Conservation (phyloP, 2,888 invertebrate species). For the Coecobrya sp. region DNA sequence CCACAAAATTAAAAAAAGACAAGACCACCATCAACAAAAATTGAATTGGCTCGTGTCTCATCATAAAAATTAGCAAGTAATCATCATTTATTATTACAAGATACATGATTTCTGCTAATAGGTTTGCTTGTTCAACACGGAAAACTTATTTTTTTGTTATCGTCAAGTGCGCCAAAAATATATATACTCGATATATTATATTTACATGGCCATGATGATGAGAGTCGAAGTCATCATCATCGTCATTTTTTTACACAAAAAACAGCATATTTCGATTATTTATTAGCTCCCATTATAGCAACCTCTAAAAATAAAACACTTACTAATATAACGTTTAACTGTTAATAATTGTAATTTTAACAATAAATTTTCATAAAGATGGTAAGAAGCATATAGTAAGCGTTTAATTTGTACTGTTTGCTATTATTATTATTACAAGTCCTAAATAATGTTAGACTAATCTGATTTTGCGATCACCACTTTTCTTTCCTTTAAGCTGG, state of each 20-base stretch:
- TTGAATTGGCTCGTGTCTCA: constrained; percentile 80
- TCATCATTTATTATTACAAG: constrained; percentile 31
- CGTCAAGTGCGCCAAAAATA: constrained; percentile 53
- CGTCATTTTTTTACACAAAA: neutral
- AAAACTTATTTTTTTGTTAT: neutral
- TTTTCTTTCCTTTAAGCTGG: constrained; percentile 10
- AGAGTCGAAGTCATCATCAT: neutral
- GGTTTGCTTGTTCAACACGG: constrained; percentile 35
- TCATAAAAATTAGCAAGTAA: constrained; percentile 46
- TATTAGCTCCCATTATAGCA: constrained; percentile 39
- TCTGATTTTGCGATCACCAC: constrained; percentile 63
- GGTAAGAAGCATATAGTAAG: constrained; percentile 39
- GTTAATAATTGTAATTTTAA: constrained; percentile 29
- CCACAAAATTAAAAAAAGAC: constrained; percentile 49
- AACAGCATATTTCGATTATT: constrained; percentile 13
- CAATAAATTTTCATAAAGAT: constrained; percentile 20
- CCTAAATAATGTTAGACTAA: constrained; percentile 46
- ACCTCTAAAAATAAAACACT: constrained; percentile 16
- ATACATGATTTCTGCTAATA: constrained; percentile 66
- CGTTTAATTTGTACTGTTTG: neutral
- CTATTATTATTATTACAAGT: neutral
- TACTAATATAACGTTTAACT: constrained; percentile 42
- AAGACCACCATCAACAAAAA: constrained; percentile 63
- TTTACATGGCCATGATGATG: no score
- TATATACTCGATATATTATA: constrained; percentile 17